Evolutionary conservation across 2,888 invertebrate species (phyloP), one percentile per base, ranked within the genome.

Genomic region (Apamea anceps): DNA sequence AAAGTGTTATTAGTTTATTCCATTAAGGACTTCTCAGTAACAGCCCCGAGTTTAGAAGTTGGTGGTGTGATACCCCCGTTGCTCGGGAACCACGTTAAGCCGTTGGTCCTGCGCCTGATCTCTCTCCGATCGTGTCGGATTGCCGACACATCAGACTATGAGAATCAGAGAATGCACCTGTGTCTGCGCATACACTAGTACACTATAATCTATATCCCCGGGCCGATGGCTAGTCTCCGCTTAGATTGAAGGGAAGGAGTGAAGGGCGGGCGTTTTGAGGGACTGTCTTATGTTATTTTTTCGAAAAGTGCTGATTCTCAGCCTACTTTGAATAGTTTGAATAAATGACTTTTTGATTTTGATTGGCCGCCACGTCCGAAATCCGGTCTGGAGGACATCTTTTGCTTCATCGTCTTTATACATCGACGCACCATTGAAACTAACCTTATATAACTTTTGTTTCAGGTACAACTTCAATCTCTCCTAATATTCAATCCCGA

Each of bases 391-490:
- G 12, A 25, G 2, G n/a, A 13, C 60, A 60, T 12, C 5, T 13
- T 62, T 28, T 28, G 15, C 15, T 62, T 28, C 15, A 28, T 28
- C 18, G 15, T 18, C 18, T 28, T 62, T 28, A 62, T 62, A 62
- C 28, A 62, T 62, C 15, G 13, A 5, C n/a, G n/a, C 6, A n/a
- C n/a, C 12, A 12, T 60, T 21, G 21, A 42, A 32, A 45, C 25
- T 45, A 28, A 32, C 15, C 28, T 10, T n/a, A 42, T 65, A 0
- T 48, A 0, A 37, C 66, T 51, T 60, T 71, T 84, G 66, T 85
- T 80, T 45, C 81, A 85, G 81, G 81, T 81, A 81, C 45, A 8
- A 18, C 70, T 71, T 37, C 12, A 62, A 15, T 68, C 18, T 37
- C 42, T 12, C 15, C 37, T 25, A 48, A 3, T 15, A 28, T 28